Conservation (phyloP, 2,888 invertebrate genomes). For the Apodemia duryi region DNA sequence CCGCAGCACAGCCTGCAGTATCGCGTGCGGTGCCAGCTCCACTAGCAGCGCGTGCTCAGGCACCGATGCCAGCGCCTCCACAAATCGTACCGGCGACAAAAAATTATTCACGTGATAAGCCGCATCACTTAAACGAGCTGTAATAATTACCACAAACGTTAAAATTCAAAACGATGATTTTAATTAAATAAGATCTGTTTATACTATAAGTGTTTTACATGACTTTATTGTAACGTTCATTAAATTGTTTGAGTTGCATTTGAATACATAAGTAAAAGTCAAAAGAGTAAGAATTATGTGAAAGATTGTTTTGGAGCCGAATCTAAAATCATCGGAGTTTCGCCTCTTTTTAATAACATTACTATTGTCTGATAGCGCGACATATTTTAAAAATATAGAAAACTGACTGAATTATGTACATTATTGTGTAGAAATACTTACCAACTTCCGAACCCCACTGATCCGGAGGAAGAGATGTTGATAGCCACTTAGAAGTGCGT, state of each 20-base stretch:
- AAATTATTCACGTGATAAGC: conserved; percentile 18
- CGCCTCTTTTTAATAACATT: too few relatives aligned
- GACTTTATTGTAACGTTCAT: too few relatives aligned
- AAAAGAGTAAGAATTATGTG: too few relatives aligned
- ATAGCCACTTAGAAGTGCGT: conserved; percentile 92
- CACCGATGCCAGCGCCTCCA: conserved; percentile 6
- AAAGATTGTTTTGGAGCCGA: too few relatives aligned
- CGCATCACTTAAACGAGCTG: conserved; percentile 11
- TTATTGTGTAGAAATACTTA: conserved; percentile 24
- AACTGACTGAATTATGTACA: too few relatives aligned
- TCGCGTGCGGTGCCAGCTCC: conserved; percentile 97
- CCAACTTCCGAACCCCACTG: conserved; percentile 83
- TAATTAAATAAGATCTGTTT: too few relatives aligned
- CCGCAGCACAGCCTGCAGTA: conserved; percentile 95
- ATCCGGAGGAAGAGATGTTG: conserved; percentile 93
- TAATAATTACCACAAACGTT: background rate
- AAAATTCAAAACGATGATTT: background rate
- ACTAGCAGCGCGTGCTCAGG: conserved; percentile 63
- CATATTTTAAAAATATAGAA: too few relatives aligned
- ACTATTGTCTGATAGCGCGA: too few relatives aligned
- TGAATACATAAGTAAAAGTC: too few relatives aligned
- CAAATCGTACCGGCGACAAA: conserved; percentile 15
- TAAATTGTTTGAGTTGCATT: too few relatives aligned
- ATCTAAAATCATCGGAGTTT: too few relatives aligned
- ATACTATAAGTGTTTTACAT: too few relatives aligned